These are phyloP conservation scores for Sclerodermus sp. DNA, from an alignment of 2,888 invertebrate species.

Conservation along the genomic window DNA sequence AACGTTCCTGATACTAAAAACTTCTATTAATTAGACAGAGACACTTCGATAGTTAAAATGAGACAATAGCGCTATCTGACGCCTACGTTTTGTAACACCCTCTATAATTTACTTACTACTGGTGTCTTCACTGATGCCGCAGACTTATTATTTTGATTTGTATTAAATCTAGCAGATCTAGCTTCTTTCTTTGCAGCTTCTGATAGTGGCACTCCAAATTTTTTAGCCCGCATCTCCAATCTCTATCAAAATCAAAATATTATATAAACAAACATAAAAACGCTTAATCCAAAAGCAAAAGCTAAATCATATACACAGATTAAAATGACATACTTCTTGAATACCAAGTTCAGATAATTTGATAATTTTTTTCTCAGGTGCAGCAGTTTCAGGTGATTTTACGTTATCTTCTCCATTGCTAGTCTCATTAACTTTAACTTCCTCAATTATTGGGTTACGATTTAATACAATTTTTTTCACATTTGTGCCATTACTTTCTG, in stretches of 20 bases:
- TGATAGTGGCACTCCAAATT: conserved; percentile 72
- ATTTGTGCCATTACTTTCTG: conserved; percentile 36
- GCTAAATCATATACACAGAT: conserved; percentile 13
- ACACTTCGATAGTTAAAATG: too few relatives aligned
- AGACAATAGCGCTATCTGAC: too few relatives aligned
- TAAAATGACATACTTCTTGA: conserved; percentile 67
- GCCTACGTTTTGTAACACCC: neutral
- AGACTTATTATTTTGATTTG: conserved; percentile 47
- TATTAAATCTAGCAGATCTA: conserved; percentile 70
- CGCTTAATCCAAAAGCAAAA: conserved; percentile 1
- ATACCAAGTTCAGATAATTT: conserved; percentile 64
- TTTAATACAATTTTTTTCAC: conserved; percentile 69
- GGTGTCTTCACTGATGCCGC: conserved; percentile 50
- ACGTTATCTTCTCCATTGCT: conserved; percentile 62
- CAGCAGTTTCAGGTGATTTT: conserved; percentile 52
- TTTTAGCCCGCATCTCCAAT: conserved; percentile 77
- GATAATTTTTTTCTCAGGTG: conserved; percentile 60
- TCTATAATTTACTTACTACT: conserved; percentile 38
- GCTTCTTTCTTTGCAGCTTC: conserved; percentile 68
- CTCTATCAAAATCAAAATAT: conserved; percentile 54
- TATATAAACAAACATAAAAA: too few relatives aligned
- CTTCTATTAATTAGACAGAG: too few relatives aligned
- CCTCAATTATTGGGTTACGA: conserved; percentile 48
- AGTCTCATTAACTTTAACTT: conserved; percentile 39
- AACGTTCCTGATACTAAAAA: too few relatives aligned